Evolutionary conservation across 1,140 invertebrate genomes (phyloP).

Genomic region (Drosophila seguyi): DNA sequence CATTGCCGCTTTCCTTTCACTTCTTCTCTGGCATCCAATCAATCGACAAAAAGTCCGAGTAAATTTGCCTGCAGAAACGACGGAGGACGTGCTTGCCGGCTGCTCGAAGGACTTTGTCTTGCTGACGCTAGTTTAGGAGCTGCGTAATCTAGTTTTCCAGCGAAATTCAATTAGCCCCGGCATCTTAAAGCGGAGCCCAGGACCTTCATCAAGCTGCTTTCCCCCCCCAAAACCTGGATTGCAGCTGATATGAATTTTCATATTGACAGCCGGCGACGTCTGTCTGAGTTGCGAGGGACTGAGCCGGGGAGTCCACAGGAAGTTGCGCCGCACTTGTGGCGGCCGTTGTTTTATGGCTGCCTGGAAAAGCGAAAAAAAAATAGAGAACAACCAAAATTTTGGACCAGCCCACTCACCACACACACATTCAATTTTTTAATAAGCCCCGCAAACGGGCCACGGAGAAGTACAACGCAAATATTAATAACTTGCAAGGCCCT

Average conservation of each 20-base stretch:
- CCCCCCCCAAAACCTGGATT: constrained; percentile 7
- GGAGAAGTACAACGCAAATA: constrained; percentile 81
- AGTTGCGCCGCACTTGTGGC: constrained; percentile 52
- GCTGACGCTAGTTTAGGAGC: constrained; percentile 48
- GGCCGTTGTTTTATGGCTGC: constrained; percentile 74
- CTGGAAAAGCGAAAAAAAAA: constrained; percentile 4
- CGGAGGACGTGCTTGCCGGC: constrained; percentile 47
- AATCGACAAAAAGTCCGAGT: constrained; percentile 58
- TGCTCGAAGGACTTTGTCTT: constrained; percentile 57
- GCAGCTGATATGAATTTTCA: constrained; percentile 81
- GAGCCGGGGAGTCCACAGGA: constrained; percentile 11
- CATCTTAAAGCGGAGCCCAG: constrained; percentile 52
- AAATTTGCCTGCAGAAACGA: constrained; percentile 41
- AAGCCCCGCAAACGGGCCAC: constrained; percentile 54
- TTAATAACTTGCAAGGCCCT: constrained; percentile 81
- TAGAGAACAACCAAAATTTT: constrained; percentile 43
- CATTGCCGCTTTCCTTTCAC: no score
- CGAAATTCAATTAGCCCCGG: constrained; percentile 67
- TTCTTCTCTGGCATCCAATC: constrained; percentile 5
- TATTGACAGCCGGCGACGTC: constrained; percentile 81
- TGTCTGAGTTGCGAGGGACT: constrained; percentile 23
- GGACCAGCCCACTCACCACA: constrained; percentile 55
- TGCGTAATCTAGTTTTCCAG: constrained; percentile 63
- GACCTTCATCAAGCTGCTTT: constrained; percentile 16
- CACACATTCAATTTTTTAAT: constrained; percentile 71